Conservation (phyloP, 2,888 invertebrate genomes). For the Aleiodes alternator region DNA sequence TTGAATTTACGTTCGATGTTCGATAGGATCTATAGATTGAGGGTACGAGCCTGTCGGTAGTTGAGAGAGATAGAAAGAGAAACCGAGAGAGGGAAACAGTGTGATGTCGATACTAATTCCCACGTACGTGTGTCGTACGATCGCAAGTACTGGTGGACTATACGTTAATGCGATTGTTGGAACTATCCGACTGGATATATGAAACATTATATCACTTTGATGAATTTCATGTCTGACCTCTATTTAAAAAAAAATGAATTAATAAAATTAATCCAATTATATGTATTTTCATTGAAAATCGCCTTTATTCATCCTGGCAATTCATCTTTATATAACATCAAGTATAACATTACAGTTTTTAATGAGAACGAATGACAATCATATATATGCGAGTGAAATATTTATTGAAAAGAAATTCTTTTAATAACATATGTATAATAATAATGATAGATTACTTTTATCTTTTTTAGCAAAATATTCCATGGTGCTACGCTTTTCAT, state of each 20-base stretch:
- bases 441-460: too few relatives aligned
- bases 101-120: conserved; percentile 44
- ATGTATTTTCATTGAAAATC: too few relatives aligned
- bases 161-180: conserved; percentile 42
- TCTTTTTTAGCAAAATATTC: not conserved
- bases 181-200: conserved; percentile 16
- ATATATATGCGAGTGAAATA: too few relatives aligned
- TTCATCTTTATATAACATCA: too few relatives aligned
- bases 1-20: conserved; percentile 26
- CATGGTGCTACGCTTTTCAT: not conserved
- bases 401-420: too few relatives aligned
- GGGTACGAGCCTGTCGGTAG: not conserved
- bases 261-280: too few relatives aligned
- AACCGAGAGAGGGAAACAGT: not conserved
- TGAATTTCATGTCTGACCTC: conserved; percentile 14
- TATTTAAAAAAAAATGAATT: not conserved
- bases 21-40: conserved; percentile 3
- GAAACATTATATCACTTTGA: conserved; percentile 28
- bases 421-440: too few relatives aligned
- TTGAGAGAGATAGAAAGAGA: not conserved
- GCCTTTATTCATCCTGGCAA: too few relatives aligned
- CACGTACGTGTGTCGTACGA: conserved; percentile 50
- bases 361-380: too few relatives aligned
- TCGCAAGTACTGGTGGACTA: conserved; percentile 53
- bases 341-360: too few relatives aligned